Conservation (phyloP, 1,140 invertebrate species). For the Polypedilum vanderplanki region DNA sequence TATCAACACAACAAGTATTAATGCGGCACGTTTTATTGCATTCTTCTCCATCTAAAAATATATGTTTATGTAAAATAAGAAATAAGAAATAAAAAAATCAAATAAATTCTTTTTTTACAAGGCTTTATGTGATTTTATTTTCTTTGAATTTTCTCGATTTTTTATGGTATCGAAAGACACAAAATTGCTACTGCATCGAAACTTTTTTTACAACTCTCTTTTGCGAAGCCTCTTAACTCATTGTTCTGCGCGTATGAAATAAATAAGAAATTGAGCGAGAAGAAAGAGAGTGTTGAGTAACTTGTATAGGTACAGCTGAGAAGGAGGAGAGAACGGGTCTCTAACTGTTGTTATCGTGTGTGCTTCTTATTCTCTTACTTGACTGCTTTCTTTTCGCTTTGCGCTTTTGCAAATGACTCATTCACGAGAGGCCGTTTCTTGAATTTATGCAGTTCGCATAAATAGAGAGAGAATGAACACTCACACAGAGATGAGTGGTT, state of each 20-base stretch:
- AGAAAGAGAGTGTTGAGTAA: background rate
- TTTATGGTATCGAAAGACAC: background rate
- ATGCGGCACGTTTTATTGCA: background rate
- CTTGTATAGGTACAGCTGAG: slow-evolving; percentile 38
- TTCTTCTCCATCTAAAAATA: background rate
- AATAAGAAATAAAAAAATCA: background rate
- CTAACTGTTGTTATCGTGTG: too few species aligned
- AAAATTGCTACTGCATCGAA: too few species aligned
- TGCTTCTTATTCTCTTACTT: too few species aligned
- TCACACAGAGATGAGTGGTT: too few species aligned
- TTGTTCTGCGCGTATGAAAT: background rate
- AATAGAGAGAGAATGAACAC: too few species aligned
- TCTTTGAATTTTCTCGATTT: slow-evolving; percentile 32
- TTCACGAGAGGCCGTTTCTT: too few species aligned
- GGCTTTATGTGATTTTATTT: slow-evolving; percentile 17
- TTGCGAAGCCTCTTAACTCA: background rate
- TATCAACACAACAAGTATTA: background rate
- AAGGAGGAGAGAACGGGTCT: too few species aligned
- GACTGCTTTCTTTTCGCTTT: too few species aligned
- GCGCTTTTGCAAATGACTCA: too few species aligned
- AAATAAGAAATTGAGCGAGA: background rate
- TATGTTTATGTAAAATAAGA: background rate
- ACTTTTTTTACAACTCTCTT: background rate
- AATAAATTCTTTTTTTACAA: background rate
- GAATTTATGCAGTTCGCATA: too few species aligned